Evolutionary conservation across 2,113 vertebrate genomes (phyloP).

Genomic region (Orthochromis indermauri): DNA sequence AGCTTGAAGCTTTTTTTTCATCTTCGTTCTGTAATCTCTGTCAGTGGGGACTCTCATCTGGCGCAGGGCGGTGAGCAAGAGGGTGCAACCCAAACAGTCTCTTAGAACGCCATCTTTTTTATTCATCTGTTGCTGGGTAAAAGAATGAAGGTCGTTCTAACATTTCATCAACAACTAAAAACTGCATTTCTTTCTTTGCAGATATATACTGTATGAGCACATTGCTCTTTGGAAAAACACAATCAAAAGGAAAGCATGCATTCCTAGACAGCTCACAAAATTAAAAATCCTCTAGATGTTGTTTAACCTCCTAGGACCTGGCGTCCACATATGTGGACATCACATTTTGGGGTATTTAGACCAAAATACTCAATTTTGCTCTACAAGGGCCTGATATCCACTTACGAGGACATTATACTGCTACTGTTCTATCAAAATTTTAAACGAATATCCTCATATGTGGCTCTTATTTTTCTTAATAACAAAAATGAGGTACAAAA

Average conservation of each 20-base stretch:
- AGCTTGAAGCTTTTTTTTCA: conserved; percentile 47
- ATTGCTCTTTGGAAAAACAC: not conserved
- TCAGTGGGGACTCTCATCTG: conserved; percentile 34
- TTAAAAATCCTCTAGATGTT: accelerated
- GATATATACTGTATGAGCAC: not conserved
- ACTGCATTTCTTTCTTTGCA: not conserved
- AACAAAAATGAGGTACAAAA: not conserved
- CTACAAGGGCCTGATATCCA: not conserved
- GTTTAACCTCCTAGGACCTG: not conserved
- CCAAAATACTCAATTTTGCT: not conserved
- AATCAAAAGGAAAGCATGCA: not conserved
- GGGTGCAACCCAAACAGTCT: conserved; percentile 18
- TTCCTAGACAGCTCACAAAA: not conserved
- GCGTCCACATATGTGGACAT: not conserved
- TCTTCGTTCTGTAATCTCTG: conserved; percentile 39
- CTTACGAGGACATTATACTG: not conserved
- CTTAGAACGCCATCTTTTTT: not conserved
- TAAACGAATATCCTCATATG: accelerated
- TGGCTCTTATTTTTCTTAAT: accelerated
- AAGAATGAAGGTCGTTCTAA: not conserved
- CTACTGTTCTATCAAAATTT: not conserved
- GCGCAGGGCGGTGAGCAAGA: not conserved
- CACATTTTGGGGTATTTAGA: not conserved
- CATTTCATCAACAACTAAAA: not conserved
- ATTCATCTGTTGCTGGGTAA: not conserved